phyloP scores from a whole-genome alignment of 2,113 vertebrate species.

The Myrmecobius fasciatus region DNA sequence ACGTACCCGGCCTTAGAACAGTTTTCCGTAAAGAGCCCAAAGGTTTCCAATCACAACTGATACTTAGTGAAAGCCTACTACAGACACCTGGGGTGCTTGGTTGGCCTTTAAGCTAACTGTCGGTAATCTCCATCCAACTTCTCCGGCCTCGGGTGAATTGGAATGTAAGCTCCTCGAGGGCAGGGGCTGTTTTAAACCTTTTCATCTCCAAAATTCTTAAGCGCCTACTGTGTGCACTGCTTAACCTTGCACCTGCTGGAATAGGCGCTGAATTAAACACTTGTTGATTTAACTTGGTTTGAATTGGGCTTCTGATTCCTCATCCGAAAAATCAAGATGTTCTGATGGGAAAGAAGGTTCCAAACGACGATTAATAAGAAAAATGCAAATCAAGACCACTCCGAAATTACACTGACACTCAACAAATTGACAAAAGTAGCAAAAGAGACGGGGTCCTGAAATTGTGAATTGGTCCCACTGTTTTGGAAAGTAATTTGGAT shows the following conservation, averaged over 20 bases:
- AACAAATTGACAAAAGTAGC: neutral
- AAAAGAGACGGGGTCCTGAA: neutral
- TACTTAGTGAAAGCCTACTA: neutral
- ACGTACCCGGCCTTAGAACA: neutral
- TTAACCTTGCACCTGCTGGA: neutral
- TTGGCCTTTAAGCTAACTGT: neutral
- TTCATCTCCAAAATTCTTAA: no score
- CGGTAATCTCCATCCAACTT: fast-evolving
- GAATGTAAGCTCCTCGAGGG: neutral
- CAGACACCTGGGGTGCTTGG: no score
- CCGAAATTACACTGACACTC: neutral
- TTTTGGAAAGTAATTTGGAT: neutral
- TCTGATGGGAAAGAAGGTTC: neutral
- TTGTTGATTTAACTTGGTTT: neutral
- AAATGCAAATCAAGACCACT: neutral
- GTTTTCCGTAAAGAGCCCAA: neutral
- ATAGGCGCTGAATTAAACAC: neutral
- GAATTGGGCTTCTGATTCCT: neutral
- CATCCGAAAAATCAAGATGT: neutral
- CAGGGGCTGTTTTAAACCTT: no score
- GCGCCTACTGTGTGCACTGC: neutral
- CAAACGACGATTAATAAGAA: neutral
- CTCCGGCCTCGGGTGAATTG: neutral
- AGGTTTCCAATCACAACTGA: neutral
- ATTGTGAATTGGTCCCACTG: neutral